A percentile compares a stretch with the other conserved stretches of the same genome.
These are phyloP conservation scores for Sternarchorhynchus goeldii DNA, from an alignment of 2,797 vertebrate genomes.

Conservation along the genomic window DNA sequence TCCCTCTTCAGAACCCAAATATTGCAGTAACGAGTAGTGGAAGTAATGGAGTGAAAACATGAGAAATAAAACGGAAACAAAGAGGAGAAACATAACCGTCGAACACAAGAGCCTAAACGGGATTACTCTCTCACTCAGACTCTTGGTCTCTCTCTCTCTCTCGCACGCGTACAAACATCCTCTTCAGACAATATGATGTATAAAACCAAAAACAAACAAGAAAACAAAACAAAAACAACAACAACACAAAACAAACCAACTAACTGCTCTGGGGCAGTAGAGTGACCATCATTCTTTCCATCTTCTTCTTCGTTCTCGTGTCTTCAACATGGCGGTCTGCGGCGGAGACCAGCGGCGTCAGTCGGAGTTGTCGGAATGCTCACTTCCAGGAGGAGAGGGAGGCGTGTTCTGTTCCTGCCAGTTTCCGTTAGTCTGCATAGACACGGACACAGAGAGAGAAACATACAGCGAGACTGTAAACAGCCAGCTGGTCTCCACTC, in stretches of 20 bases:
- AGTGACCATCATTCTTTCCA: conserved; percentile 70
- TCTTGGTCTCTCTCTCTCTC: conserved; percentile 13
- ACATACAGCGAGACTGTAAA: not conserved
- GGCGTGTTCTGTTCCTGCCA: conserved; percentile 87
- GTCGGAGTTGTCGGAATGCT: conserved; percentile 89
- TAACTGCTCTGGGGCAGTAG: conserved; percentile 69
- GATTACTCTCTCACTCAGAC: conserved; percentile 4
- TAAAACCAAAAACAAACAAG: conserved; percentile 59
- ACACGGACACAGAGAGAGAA: not conserved
- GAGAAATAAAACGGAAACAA: conserved; percentile 1
- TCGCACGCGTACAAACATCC: conserved; percentile 44
- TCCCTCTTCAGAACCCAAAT: conserved; percentile 58
- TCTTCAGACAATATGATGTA: conserved; percentile 53
- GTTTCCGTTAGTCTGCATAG: conserved; percentile 82
- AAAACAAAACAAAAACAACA: conserved; percentile 58
- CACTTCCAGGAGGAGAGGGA: conserved; percentile 84
- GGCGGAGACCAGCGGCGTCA: conserved; percentile 68
- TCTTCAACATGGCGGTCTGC: conserved; percentile 56
- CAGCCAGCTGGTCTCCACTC: not conserved
- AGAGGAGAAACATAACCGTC: conserved; percentile 38
- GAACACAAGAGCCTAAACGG: conserved; percentile 64
- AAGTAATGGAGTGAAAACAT: conserved; percentile 65
- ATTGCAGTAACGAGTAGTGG: conserved; percentile 71
- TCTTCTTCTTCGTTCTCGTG: conserved; percentile 61
- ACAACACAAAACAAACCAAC: conserved; percentile 53